phyloP scores from a whole-genome alignment of 30 jellyfish, hydroid and myxozoan species.

The Clytia hemisphaerica region DNA sequence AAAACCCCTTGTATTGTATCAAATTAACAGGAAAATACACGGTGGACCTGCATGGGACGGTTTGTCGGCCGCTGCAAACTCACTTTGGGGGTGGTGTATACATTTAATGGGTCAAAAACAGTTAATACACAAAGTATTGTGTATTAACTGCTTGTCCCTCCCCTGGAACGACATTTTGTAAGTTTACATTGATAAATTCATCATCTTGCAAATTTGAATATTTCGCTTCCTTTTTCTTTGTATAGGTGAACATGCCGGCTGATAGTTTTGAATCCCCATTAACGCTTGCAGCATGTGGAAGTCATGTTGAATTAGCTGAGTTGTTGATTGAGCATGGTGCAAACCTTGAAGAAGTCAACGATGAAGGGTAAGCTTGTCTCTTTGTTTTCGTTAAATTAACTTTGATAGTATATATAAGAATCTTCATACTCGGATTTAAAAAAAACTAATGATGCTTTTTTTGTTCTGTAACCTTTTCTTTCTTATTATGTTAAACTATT shows the following conservation, averaged over 20 bases:
- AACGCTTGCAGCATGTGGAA: conserved; percentile 96
- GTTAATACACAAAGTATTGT: too few relatives aligned
- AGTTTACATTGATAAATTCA: too few relatives aligned
- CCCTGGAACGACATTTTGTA: too few relatives aligned
- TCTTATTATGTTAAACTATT: neutral
- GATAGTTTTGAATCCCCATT: conserved; percentile 97
- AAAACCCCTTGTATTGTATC: too few relatives aligned
- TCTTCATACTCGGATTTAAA: neutral
- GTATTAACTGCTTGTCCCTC: too few relatives aligned
- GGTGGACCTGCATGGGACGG: too few relatives aligned
- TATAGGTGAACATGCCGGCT: conserved; percentile 97
- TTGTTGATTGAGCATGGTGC: conserved; percentile 91
- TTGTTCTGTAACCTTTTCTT: neutral
- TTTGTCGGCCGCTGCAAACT: too few relatives aligned
- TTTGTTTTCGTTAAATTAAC: neutral
- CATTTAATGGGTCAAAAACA: too few relatives aligned
- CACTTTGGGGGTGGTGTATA: too few relatives aligned
- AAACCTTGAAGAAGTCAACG: conserved; percentile 91
- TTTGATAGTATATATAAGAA: neutral
- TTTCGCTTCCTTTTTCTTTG: neutral
- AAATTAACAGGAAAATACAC: too few relatives aligned
- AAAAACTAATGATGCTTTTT: neutral
- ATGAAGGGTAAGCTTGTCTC: conserved; percentile 75
- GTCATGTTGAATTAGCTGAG: conserved; percentile 95
- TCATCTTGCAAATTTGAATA: neutral